Evolutionary conservation across 2,797 vertebrate genomes (phyloP).

Genomic region (Cephalopachus bancanus): DNA sequence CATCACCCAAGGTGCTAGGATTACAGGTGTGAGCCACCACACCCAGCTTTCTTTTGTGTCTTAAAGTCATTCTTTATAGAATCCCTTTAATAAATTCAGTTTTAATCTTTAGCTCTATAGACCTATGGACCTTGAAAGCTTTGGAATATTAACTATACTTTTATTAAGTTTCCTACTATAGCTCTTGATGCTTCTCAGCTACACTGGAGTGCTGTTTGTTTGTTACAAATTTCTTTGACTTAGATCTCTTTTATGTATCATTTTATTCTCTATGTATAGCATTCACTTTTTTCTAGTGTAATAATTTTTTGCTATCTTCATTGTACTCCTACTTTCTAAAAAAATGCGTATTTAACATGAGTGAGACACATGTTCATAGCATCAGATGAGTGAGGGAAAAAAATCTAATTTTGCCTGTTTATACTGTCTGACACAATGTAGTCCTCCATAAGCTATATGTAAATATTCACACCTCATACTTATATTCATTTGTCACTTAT

Average conservation of each 20-base stretch:
- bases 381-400: constrained; percentile 41
- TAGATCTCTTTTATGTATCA: not conserved
- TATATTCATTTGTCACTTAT: not conserved
- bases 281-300: not conserved
- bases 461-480: not conserved
- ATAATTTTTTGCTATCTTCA: not conserved
- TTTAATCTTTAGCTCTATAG: not conserved
- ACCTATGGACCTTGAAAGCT: not conserved
- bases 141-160: not conserved
- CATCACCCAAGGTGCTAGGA: too few relatives aligned
- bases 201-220: not conserved
- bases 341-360: not conserved
- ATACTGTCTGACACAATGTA: not conserved
- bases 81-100: not conserved
- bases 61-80: not conserved
- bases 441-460: constrained; percentile 18
- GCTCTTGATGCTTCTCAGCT: not conserved
- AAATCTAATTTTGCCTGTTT: constrained; percentile 8
- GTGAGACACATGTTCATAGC: constrained; percentile 50
- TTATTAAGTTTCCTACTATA: not conserved
- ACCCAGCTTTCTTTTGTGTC: not conserved
- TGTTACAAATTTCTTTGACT: not conserved
- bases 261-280: constrained; percentile 29
- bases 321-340: not conserved
- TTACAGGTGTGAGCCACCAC: too few relatives aligned